Evolutionary conservation across 2,888 invertebrate species (phyloP).

Genomic region (Taphrorychus bicolor): DNA sequence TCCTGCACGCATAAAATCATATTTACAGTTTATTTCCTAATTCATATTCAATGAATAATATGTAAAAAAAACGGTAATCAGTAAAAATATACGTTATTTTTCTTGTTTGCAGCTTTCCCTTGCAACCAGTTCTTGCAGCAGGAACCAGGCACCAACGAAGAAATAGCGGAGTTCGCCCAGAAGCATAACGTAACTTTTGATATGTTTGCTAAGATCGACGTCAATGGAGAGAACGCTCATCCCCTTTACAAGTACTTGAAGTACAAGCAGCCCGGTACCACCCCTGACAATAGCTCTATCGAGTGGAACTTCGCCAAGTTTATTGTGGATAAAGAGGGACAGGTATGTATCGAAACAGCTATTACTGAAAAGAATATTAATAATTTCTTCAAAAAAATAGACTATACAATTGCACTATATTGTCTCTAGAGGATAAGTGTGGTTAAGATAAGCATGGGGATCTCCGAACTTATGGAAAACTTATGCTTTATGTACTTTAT

Average conservation of each 20-base stretch:
- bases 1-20: too few species aligned
- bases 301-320: constrained; percentile 95
- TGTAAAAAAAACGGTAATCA: not conserved
- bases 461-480: too few species aligned
- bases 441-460: too few species aligned
- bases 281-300: constrained; percentile 68
- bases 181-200: constrained; percentile 73
- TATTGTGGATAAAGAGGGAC: constrained; percentile 76
- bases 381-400: too few species aligned
- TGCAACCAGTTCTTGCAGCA: constrained; percentile 84
- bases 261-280: constrained; percentile 61
- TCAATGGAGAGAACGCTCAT: constrained; percentile 70
- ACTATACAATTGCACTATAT: too few species aligned
- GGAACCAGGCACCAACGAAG: constrained; percentile 70
- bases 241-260: constrained; percentile 74
- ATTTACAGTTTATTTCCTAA: not conserved
- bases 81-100: not conserved
- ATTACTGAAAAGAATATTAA: too few species aligned
- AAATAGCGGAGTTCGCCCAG: constrained; percentile 69
- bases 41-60: not conserved
- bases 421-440: too few species aligned
- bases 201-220: constrained; percentile 77
- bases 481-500: too few species aligned
- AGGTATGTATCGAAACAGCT: constrained; percentile 48
- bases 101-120: constrained; percentile 69